These are phyloP conservation scores for Tipula lateralis DNA, from an alignment of 2,888 invertebrate species.

Conservation along the genomic window DNA sequence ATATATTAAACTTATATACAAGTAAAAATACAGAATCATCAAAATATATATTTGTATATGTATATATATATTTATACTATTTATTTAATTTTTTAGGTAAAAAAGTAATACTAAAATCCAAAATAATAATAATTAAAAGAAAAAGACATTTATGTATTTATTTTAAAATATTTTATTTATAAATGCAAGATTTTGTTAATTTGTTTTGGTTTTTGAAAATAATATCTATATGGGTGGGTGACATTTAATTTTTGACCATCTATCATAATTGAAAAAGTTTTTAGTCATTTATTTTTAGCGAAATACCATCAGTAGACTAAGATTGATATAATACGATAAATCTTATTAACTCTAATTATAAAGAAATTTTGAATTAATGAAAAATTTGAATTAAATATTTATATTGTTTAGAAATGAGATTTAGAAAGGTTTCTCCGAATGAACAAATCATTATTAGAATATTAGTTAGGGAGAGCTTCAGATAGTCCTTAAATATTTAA, in stretches of 20 bases:
- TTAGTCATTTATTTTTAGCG: no score
- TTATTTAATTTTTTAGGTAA: not conserved
- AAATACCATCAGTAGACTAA: no score
- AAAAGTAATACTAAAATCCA: not conserved
- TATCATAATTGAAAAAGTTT: no score
- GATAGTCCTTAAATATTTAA: no score
- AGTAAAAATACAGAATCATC: conserved; percentile 12
- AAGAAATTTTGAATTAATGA: no score
- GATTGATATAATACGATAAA: no score
- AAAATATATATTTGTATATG: conserved; percentile 12
- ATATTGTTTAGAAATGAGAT: no score
- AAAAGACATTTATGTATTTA: conserved; percentile 9
- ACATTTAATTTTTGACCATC: not conserved
- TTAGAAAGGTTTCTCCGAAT: no score
- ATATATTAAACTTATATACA: conserved; percentile 7
- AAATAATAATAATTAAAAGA: not conserved
- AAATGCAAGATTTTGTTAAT: not conserved
- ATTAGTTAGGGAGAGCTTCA: no score
- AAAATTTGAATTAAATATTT: no score
- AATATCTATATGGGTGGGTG: not conserved
- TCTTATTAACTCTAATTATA: no score
- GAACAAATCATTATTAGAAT: no score
- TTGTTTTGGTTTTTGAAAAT: not conserved
- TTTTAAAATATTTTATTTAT: not conserved
- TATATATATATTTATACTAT: not conserved